Percentiles rank a stretch among this genome's conserved stretches.
phyloP scores from a whole-genome alignment of 2,797 vertebrate species.

The Poeciliopsis paucimaculata region DNA sequence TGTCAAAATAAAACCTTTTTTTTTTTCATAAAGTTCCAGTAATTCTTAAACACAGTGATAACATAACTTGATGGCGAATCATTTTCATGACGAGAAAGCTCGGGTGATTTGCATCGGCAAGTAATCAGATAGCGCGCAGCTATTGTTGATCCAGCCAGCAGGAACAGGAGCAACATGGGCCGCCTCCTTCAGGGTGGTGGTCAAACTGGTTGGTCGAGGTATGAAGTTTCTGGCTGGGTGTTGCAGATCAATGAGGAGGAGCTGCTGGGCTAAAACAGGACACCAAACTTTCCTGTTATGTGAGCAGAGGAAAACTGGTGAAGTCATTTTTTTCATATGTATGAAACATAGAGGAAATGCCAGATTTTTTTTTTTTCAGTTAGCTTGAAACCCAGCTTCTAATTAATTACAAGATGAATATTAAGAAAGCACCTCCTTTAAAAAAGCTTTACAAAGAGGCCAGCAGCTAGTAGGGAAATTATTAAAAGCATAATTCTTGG shows the following conservation, averaged over 20 bases:
- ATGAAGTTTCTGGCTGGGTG: conserved; percentile 23
- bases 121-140: background rate
- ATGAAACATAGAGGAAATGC: background rate
- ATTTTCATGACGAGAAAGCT: background rate
- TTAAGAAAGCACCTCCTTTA: background rate
- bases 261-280: conserved; percentile 23
- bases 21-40: conserved; percentile 29
- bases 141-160: background rate
- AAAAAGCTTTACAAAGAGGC: background rate
- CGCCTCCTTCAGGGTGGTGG: background rate
- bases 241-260: conserved; percentile 14
- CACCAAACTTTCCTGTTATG: background rate
- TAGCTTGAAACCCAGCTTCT: background rate
- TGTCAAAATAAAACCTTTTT: conserved; percentile 62
- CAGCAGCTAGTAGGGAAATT: background rate
- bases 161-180: conserved; percentile 3
- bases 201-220: conserved; percentile 51
- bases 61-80: background rate
- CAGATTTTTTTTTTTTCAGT: background rate
- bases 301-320: background rate
- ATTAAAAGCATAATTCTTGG: background rate
- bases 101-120: background rate
- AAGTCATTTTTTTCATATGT: background rate
- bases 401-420: background rate
- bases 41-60: background rate